phyloP scores from a whole-genome alignment of 2,888 invertebrate species.

The Kryphioiulus occultus region DNA sequence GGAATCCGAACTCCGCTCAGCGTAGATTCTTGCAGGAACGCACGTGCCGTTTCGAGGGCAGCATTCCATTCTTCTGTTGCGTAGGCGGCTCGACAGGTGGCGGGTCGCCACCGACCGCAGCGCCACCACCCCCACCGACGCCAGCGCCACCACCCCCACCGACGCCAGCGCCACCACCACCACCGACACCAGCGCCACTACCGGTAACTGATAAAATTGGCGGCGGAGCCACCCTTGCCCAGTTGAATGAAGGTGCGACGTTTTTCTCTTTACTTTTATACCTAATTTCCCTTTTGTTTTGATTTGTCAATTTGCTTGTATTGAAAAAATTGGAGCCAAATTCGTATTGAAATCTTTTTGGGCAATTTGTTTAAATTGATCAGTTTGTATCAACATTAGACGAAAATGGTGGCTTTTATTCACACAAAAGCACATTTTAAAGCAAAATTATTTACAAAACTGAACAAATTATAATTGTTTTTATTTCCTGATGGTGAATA shows the following conservation, averaged over 20 bases:
- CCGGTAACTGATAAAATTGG: not conserved
- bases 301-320: not conserved
- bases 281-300: too few relatives aligned
- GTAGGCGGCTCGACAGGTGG: not conserved
- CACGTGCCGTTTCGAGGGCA: conserved; percentile 46
- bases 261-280: not conserved
- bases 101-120: not conserved
- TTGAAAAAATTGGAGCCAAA: not conserved
- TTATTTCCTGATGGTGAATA: too few relatives aligned
- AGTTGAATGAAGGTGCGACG: conserved; percentile 4
- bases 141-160: not conserved
- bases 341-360: too few relatives aligned
- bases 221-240: not conserved
- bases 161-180: not conserved
- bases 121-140: not conserved
- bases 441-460: too few relatives aligned
- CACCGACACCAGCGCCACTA: not conserved
- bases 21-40: conserved; percentile 41
- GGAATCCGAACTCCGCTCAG: not conserved
- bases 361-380: too few relatives aligned
- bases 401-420: too few relatives aligned
- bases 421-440: too few relatives aligned
- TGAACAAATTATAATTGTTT: too few relatives aligned
- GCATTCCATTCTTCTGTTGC: conserved; percentile 47
- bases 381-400: too few relatives aligned